Evolutionary conservation across 1,140 invertebrate species (phyloP).

Genomic region (Sminthurides bifidus): DNA sequence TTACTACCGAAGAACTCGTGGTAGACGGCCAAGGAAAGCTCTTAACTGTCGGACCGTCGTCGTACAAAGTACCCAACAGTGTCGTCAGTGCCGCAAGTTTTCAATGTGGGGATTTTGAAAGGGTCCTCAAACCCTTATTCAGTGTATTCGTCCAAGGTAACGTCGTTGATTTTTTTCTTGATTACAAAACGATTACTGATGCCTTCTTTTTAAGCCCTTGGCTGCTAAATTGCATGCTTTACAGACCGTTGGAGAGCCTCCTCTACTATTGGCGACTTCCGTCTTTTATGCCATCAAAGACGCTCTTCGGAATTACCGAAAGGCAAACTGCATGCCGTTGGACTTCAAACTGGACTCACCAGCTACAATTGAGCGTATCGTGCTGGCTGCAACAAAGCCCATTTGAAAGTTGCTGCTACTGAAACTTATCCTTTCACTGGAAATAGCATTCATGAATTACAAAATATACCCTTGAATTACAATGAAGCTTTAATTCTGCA

Average conservation of each 20-base stretch:
- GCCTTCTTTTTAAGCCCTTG: background rate
- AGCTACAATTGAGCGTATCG: conserved; percentile 46
- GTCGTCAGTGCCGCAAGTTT: conserved; percentile 45
- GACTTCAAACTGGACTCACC: conserved; percentile 67
- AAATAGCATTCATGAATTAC: too few species aligned
- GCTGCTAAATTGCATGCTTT: background rate
- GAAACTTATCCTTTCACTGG: too few species aligned
- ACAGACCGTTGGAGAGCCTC: conserved; percentile 54
- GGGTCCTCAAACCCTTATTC: conserved; percentile 48
- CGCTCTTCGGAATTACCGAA: conserved; percentile 37
- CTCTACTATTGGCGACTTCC: conserved; percentile 49
- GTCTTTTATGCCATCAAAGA: conserved; percentile 52
- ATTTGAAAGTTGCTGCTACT: too few species aligned
- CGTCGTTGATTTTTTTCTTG: background rate
- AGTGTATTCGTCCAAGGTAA: conserved; percentile 56
- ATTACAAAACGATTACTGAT: background rate
- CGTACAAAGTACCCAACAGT: conserved; percentile 52
- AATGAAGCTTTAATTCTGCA: too few species aligned
- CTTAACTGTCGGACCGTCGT: conserved; percentile 48
- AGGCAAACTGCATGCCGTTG: conserved; percentile 33
- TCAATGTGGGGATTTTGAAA: conserved; percentile 51
- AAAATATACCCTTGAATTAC: too few species aligned
- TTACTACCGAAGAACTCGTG: conserved; percentile 50
- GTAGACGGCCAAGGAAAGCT: conserved; percentile 45
- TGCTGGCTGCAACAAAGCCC: too few species aligned